Percentiles rank a stretch among this genome's conserved stretches.
Conservation (phyloP, 2,888 invertebrate genomes). For the Tetragnatha montana region DNA sequence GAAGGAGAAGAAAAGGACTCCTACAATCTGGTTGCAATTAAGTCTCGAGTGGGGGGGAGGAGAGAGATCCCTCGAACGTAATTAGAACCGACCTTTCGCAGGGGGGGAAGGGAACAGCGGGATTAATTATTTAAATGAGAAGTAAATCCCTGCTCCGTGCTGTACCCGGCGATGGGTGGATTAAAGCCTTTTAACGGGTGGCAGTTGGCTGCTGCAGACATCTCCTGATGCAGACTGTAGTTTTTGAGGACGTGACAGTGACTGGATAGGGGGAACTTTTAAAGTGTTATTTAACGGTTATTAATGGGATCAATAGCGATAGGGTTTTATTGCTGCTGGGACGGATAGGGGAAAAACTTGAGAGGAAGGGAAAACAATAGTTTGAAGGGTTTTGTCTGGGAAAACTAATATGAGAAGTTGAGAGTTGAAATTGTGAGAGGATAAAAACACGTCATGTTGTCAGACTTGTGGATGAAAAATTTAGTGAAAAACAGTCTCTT, state of each 20-base stretch:
- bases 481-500: neutral
- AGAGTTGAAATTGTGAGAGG: too few relatives aligned
- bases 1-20: conserved; percentile 46
- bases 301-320: conserved; percentile 45
- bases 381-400: too few relatives aligned
- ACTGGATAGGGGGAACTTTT: conserved; percentile 39
- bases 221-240: conserved; percentile 33
- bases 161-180: conserved; percentile 53
- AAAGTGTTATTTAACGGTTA: conserved; percentile 46
- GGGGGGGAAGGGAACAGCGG: conserved; percentile 31
- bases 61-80: conserved; percentile 33
- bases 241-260: conserved; percentile 60
- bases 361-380: too few relatives aligned
- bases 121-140: conserved; percentile 71
- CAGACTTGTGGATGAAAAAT: neutral
- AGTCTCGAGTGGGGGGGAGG: conserved; percentile 32
- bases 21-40: conserved; percentile 66
- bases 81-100: conserved; percentile 52
- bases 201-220: conserved; percentile 10
- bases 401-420: too few relatives aligned
- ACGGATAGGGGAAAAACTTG: neutral
- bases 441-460: neutral
- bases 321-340: conserved; percentile 5
- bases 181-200: conserved; percentile 45
- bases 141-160: conserved; percentile 67